Percentiles rank a stretch among this genome's conserved stretches.
Evolutionary conservation across 2,888 invertebrate species (phyloP).

Genomic region (Holacanthella duospinosa): DNA sequence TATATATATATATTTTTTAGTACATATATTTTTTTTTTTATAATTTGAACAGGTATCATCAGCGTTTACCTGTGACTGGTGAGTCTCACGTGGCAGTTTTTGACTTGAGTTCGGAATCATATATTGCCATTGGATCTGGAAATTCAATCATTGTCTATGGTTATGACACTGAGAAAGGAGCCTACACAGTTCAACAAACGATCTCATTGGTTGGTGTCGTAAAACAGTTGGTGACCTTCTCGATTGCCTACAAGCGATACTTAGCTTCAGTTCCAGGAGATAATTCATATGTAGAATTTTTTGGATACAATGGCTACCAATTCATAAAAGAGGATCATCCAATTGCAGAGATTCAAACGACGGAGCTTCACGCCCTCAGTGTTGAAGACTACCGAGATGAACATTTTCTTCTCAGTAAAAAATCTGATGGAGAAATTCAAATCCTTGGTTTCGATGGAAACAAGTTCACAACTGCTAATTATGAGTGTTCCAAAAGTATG

Average conservation of each 20-base stretch:
- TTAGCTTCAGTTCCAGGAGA: slow-evolving; percentile 19
- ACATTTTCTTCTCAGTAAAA: slow-evolving; percentile 15
- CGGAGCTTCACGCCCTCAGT: slow-evolving; percentile 15
- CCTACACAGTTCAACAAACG: slow-evolving; percentile 10
- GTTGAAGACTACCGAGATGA: slow-evolving; percentile 23
- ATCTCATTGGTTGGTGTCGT: slow-evolving; percentile 9
- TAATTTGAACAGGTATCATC: slow-evolving; percentile 14
- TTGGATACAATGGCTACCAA: slow-evolving; percentile 18
- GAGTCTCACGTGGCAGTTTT: slow-evolving; percentile 16
- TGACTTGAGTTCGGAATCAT: slow-evolving; percentile 18
- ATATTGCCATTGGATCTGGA: slow-evolving; percentile 15
- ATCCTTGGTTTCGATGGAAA: slow-evolving; percentile 21
- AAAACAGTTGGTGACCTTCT: slow-evolving; percentile 17
- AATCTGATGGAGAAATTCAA: slow-evolving; percentile 8
- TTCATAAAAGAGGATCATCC: slow-evolving; percentile 12
- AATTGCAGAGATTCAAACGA: slow-evolving; percentile 12
- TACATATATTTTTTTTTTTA: background rate
- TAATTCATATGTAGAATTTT: slow-evolving; percentile 12
- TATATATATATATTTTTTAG: too few species aligned
- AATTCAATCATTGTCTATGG: slow-evolving; percentile 13
- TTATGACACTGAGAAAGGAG: slow-evolving; percentile 13
- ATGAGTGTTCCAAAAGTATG: slow-evolving; percentile 17
- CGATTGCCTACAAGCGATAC: slow-evolving; percentile 23
- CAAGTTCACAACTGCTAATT: slow-evolving; percentile 9
- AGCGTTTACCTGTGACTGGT: slow-evolving; percentile 5